Base-by-base conservation (phyloP, 2,113 vertebrate genomes). In the Calyptommatus sinebrachiatus region DNA sequence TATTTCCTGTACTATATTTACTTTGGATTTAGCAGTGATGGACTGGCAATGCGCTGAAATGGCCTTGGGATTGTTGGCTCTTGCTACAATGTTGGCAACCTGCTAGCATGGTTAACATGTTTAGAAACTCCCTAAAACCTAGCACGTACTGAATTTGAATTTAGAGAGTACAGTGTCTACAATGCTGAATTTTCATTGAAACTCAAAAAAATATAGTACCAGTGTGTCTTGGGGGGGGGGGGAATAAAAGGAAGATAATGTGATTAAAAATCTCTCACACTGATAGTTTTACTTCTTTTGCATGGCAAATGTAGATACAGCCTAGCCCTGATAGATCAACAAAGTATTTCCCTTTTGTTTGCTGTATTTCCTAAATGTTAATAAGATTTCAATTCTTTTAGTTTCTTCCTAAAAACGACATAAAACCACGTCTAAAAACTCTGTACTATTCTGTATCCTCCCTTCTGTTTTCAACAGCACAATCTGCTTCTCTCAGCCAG, bases 281-380 rank as follows among this genome's bases (percentile, higher is more conserved):
- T 50, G 72, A 71, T 72, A 3, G 22, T n/a, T n/a, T 29, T 62
- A 65, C 28, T 73, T 71, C 61, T n/a, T 86, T 29, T 77, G n/a
- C 63, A 67, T 21, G 8, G 9, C 31, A 81, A 89, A 84, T 0
- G 0, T 29, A 78, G 69, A 5, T 72, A 74, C 70, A 80, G 31
- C 53, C 4, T 4, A 21, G 76, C 26, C 14, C 63, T 76, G 0
- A 0, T 46, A 73, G 60, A 1, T 67, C 0, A 0, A 35, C 6
- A 2, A 1, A 24, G 1, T n/a, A 7, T 18, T 26, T 53, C 46
- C 73, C 72, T 28, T 57, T 63, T 65, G 45, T 73, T 71, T 76
- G 31, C 31, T 61, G 62, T 63, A 8, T 79, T 65, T 41, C 28
- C 63, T 53, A 20, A 26, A 69, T 63, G 41, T 65, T 41, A 48